These are phyloP conservation scores for Pantherophis alleghaniensis DNA, from an alignment of 2,797 vertebrate genomes.

Conservation along the genomic window DNA sequence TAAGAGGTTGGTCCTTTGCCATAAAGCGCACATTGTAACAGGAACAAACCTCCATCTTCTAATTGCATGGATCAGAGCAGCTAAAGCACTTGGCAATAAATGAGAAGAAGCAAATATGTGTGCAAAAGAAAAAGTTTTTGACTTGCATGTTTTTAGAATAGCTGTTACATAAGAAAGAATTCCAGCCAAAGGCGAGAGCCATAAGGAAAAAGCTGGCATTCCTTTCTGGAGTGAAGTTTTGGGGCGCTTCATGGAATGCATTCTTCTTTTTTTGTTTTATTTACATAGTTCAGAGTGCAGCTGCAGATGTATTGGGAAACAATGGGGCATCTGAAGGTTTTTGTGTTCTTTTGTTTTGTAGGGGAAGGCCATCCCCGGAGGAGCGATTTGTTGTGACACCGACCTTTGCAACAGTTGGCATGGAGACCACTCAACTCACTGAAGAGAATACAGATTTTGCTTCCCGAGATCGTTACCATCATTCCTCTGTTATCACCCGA, in stretches of 20 bases:
- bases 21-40: background rate
- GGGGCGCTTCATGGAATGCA: background rate
- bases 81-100: background rate
- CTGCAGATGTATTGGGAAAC: constrained; percentile 15
- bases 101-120: background rate
- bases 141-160: background rate
- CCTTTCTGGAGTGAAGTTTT: background rate
- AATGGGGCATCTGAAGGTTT: constrained; percentile 18
- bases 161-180: constrained; percentile 9
- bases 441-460: constrained; percentile 94
- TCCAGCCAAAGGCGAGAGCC: background rate
- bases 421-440: constrained; percentile 91
- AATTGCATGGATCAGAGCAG: background rate
- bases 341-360: constrained; percentile 65
- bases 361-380: constrained; percentile 68
- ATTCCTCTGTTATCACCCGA: constrained; percentile 78
- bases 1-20: background rate
- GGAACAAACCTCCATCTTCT: background rate
- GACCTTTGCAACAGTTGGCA: constrained; percentile 79
- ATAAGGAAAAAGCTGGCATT: background rate
- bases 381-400: constrained; percentile 90
- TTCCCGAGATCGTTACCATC: constrained; percentile 87
- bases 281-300: background rate
- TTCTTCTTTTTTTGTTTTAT: constrained; percentile 20
- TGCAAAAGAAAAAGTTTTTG: constrained; percentile 13